Evolutionary conservation across 1,140 invertebrate genomes (phyloP), one percentile per base, ranked within the genome.

Genomic region (Streblospio benedicti): DNA sequence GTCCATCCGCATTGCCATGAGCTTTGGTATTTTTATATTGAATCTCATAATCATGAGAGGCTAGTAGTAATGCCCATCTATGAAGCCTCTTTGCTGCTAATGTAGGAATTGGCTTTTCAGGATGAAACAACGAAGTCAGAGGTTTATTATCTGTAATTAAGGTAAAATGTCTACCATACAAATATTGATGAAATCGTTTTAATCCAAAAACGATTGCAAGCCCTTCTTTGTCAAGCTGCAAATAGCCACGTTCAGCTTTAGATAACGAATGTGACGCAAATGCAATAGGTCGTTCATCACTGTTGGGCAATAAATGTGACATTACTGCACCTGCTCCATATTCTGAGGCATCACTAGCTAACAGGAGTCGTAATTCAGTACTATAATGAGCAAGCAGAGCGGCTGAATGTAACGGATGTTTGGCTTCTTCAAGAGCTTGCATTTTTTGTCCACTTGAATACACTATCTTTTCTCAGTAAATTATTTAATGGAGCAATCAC

Each of bases 171-270:
- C 69, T 62, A 5, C 73, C 76, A 55, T 72, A 77, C 4, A 82
- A 50, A 61, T 80, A 83, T 45, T 80, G 63, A 53, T 79, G 72
- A 61, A 80, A 79, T 57, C 69, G 74, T 52, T 71, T 54, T 12
- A 80, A 63, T 6, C 64, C 74, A 65, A 67, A 81, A 5, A 79
- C 68, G 25, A 82, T 73, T 0, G 75, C 77, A n/a, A 81, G 59
- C 0, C 74, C 77, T 66, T 84, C 79, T 54, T 76, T 79, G 51
- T 81, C 76, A 16, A 82, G 77, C 62, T 82, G 65, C 14, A 76
- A 1, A 38, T 83, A 84, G 6, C 79, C 78, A 62, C 67, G 64
- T 67, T 84, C 79, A 33, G 79, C 66, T 30, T 57, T 43, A 12
- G 67, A 69, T 14, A 83, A 56, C 2, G 68, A 70, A 59, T 77